Conservation (phyloP, 2,113 vertebrate species). For the Stictonetta naevosa region DNA sequence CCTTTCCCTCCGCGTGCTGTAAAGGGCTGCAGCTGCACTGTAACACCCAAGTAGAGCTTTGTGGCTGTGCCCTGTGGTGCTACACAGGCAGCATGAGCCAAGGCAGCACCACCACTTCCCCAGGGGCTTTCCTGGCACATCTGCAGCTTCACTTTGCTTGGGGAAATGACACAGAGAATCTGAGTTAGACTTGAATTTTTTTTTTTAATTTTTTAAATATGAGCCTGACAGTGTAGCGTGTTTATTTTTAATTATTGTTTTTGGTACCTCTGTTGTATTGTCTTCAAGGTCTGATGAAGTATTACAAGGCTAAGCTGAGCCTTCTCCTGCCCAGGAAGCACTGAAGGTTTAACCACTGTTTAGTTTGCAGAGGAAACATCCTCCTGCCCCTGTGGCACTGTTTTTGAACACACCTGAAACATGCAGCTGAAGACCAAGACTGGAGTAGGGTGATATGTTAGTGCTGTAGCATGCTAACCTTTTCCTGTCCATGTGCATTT, state of each 20-base stretch:
- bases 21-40: background rate
- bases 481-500: rapidly evolving
- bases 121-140: background rate
- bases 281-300: background rate
- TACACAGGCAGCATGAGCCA: no score
- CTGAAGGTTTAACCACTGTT: background rate
- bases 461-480: rapidly evolving
- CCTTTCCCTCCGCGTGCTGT: rapidly evolving
- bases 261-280: rapidly evolving
- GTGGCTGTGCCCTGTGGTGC: background rate
- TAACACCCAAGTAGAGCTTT: background rate
- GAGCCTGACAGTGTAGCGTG: rapidly evolving
- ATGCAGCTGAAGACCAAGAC: background rate
- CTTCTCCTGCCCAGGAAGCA: background rate
- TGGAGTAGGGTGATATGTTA: rapidly evolving
- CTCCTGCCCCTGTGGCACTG: rapidly evolving
- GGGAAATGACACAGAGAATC: background rate
- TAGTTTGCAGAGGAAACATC: background rate
- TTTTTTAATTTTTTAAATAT: background rate
- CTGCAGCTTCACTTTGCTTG: rapidly evolving
- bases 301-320: background rate
- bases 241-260: background rate
- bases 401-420: rapidly evolving
- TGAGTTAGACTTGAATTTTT: background rate
- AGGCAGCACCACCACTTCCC: no score